Evolutionary conservation across 1,140 invertebrate genomes (phyloP), one percentile per base, ranked within the genome.

Genomic region (Achroia grisella): DNA sequence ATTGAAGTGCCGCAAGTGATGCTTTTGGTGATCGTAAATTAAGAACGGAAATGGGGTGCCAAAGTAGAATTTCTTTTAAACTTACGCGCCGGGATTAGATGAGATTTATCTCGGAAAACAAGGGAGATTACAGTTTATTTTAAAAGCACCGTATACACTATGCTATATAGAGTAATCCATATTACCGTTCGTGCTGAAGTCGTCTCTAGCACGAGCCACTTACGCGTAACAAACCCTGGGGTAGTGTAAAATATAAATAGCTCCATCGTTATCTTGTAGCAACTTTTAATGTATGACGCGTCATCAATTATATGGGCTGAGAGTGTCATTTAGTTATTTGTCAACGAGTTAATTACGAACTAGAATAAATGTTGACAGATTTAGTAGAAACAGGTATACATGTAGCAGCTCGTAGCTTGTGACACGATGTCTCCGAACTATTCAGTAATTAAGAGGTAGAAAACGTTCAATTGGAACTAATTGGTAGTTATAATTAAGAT

Each of bases 341-440:
- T 83, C 76, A 75, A 65, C 65, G 69, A 50, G 65, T 75, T 78
- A 75, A 78, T 76, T 72, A 72, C 51, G 52, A 45, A 61, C 54
- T 60, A 56, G 62, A 72, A 71, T 70, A 64, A 68, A 74, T 63
- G 69, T 65, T 71, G 72, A 78, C 69, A 70, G 64, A 68, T 76
- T 71, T 72, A 76, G 63, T 70, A 55, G 45, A 45, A 56, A 45
- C 49, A 63, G 51, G 43, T 60, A 58, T 48, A 59, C 55, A 55
- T 66, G 56, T 67, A 51, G 53, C 37, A 51, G 44, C 39, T 33
- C 33, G 59, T 66, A 68, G 67, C 46, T 77, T 71, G 71, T 76
- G 70, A 72, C 60, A 65, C 44, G 56, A 66, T 56, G 54, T 55
- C 53, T 58, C 48, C 43, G 37, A 39, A 39, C 33, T 39, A 35